Conservation (phyloP, 2,113 vertebrate genomes). For the Ameiurus melas region DNA sequence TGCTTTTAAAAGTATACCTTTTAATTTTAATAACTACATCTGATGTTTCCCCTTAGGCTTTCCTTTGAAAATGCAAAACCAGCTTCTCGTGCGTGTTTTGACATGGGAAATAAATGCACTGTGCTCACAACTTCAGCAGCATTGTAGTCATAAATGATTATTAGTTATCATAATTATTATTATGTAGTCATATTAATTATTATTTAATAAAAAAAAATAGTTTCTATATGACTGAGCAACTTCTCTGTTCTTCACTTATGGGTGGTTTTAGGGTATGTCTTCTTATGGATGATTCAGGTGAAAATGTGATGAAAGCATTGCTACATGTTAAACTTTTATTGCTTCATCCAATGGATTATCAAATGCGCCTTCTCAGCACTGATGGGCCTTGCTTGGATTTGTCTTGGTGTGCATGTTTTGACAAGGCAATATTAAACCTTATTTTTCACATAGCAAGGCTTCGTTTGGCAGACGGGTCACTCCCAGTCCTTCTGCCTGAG, state of each 20-base stretch:
- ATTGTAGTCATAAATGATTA: no score
- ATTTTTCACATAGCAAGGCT: not conserved
- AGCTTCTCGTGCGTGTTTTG: conserved; percentile 36
- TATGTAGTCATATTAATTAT: no score
- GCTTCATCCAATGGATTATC: not conserved
- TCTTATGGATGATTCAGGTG: not conserved
- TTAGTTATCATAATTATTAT: no score
- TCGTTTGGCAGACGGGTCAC: not conserved
- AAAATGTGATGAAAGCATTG: not conserved
- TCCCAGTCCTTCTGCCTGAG: conserved; percentile 16
- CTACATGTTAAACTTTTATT: not conserved
- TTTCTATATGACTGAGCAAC: not conserved
- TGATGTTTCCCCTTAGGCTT: conserved; percentile 10
- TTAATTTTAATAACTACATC: not conserved
- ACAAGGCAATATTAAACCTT: not conserved
- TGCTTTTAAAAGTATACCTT: conserved; percentile 3
- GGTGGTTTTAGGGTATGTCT: not conserved
- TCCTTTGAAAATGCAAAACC: not conserved
- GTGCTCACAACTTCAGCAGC: not conserved
- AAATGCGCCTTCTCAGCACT: not conserved
- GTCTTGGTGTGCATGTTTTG: not conserved
- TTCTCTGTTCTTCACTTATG: not conserved
- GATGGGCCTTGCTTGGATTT: conserved; percentile 20
- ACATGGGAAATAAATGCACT: not conserved
- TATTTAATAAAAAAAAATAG: no score